Conservation (phyloP, 2,113 vertebrate genomes). For the Boleophthalmus pectinirostris region DNA sequence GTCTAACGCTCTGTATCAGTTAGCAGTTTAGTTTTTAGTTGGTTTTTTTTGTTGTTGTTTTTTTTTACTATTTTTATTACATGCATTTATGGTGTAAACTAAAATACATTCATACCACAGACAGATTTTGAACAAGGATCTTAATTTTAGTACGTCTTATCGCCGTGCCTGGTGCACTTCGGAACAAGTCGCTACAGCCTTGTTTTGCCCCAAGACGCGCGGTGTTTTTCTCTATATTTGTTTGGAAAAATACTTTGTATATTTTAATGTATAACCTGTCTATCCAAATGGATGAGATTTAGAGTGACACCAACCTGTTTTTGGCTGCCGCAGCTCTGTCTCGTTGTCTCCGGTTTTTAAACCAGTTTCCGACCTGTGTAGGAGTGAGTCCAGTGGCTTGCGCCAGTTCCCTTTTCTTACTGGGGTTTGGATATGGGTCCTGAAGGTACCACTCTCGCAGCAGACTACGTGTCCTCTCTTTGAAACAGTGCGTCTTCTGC, state of each 20-base stretch:
- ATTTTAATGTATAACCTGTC: background rate
- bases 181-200: slow-evolving; percentile 66
- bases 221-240: slow-evolving; percentile 1
- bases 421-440: slow-evolving; percentile 99
- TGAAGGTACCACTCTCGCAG: slow-evolving; percentile 99
- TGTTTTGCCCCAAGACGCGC: slow-evolving; percentile 39
- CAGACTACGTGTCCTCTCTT: slow-evolving; percentile 98
- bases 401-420: slow-evolving; percentile 99
- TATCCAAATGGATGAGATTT: background rate
- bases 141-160: background rate
- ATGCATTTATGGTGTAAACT: background rate
- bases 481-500: slow-evolving; percentile 99
- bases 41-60: too few species aligned
- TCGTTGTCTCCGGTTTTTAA: slow-evolving; percentile 99
- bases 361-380: slow-evolving; percentile 99
- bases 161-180: background rate
- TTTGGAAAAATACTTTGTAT: background rate
- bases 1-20: background rate
- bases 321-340: slow-evolving; percentile 99
- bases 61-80: background rate
- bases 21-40: too few species aligned
- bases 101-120: background rate
- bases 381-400: slow-evolving; percentile 99
- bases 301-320: slow-evolving; percentile 89
- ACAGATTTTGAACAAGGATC: background rate